A percentile compares a stretch with the other conserved stretches of the same genome.
Conservation (phyloP, 2,888 invertebrate genomes). For the Lysandra bellargus region DNA sequence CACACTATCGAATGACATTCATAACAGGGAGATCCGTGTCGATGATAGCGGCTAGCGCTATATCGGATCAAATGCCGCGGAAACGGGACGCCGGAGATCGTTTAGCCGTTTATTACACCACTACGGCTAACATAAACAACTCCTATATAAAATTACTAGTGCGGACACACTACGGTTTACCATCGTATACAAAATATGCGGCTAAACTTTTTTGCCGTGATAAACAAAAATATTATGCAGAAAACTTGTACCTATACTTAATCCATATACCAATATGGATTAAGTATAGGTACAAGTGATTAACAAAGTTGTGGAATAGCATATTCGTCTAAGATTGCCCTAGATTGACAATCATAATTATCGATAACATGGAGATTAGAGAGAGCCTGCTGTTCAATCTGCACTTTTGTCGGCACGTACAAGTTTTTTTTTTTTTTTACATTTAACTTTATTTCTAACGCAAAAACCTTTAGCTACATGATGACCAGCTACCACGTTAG, state of each 20-base stretch:
- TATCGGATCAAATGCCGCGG: slow-evolving; percentile 65
- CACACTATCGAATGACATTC: not conserved
- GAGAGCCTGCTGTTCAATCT: too few relatives aligned
- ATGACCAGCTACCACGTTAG: not conserved
- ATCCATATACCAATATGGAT: too few relatives aligned
- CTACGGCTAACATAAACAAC: slow-evolving; percentile 32
- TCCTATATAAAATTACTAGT: slow-evolving; percentile 21
- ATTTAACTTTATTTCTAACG: too few relatives aligned
- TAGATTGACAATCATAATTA: too few relatives aligned
- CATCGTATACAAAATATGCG: not conserved
- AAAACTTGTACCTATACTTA: not conserved
- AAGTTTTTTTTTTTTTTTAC: too few relatives aligned
- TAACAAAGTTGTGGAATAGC: not conserved
- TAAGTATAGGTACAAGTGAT: not conserved
- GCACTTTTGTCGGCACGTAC: too few relatives aligned
- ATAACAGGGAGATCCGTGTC: slow-evolving; percentile 37
- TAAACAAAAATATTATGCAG: not conserved
- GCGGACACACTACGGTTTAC: not conserved
- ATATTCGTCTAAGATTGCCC: too few relatives aligned
- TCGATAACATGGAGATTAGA: too few relatives aligned
- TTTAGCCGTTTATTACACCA: slow-evolving; percentile 54
- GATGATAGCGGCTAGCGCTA: slow-evolving; percentile 60
- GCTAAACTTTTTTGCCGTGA: not conserved
- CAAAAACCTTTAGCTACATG: too few relatives aligned
- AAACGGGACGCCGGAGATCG: slow-evolving; percentile 63